Conservation (phyloP, 2,113 vertebrate genomes). For the Acinonyx jubatus region DNA sequence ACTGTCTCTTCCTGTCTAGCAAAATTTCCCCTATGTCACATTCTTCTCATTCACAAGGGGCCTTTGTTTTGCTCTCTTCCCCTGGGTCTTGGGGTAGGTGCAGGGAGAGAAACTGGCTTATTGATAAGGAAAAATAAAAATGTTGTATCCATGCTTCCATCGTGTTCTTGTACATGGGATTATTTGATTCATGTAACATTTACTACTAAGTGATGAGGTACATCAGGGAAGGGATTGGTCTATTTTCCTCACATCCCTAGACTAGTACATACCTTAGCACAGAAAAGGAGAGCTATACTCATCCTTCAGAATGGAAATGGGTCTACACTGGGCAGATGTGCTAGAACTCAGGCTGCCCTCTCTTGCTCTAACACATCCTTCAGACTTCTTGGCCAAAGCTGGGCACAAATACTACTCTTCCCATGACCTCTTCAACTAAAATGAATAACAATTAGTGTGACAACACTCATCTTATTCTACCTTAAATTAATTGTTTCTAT, state of each 20-base stretch:
- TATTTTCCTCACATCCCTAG: background rate
- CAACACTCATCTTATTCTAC: background rate
- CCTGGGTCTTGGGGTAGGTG: accelerated
- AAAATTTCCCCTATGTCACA: background rate
- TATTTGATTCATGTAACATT: background rate
- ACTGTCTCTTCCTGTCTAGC: background rate
- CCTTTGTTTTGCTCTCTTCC: background rate
- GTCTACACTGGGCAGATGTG: background rate
- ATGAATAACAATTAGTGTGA: background rate
- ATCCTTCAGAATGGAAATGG: background rate
- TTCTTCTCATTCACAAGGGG: background rate
- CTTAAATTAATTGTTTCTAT: background rate
- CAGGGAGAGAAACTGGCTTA: background rate
- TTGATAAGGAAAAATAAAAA: background rate
- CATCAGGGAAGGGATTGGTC: background rate
- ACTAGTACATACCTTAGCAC: background rate
- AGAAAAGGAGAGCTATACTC: background rate
- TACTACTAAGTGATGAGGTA: background rate
- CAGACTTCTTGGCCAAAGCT: background rate
- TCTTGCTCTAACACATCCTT: background rate
- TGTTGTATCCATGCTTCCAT: background rate
- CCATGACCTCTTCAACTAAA: background rate
- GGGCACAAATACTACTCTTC: background rate
- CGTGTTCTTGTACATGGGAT: background rate
- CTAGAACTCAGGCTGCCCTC: background rate